A percentile compares a stretch with the other conserved stretches of the same genome.
phyloP scores from a whole-genome alignment of 2,888 invertebrate genomes.

The Pseudococcus viburni region DNA sequence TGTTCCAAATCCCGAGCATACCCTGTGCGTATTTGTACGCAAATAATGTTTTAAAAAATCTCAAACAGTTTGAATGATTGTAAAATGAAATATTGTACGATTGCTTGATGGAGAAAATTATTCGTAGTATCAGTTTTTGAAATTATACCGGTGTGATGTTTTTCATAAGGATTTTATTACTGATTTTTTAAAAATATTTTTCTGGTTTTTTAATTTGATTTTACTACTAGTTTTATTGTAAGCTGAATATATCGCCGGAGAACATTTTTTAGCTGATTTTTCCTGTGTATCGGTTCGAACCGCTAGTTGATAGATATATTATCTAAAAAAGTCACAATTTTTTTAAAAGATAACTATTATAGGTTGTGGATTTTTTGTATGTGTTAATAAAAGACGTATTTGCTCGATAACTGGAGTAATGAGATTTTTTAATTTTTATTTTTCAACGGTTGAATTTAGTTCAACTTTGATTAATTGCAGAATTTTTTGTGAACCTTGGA shows the following conservation, averaged over 20 bases:
- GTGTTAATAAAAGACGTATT: slow-evolving; percentile 22
- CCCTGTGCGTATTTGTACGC: neutral
- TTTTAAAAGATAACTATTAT: neutral
- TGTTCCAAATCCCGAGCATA: neutral
- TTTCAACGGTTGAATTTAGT: too few species aligned
- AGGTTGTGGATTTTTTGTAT: neutral
- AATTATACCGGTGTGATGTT: neutral
- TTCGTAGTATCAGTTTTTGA: neutral
- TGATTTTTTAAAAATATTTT: neutral
- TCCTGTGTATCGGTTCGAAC: neutral
- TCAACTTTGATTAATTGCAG: too few species aligned
- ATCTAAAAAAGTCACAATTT: too few species aligned
- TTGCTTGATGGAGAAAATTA: neutral
- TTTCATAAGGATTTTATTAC: neutral
- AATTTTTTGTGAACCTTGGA: too few species aligned
- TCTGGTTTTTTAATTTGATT: neutral
- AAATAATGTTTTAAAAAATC: neutral
- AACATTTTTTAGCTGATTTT: neutral
- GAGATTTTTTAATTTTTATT: too few species aligned
- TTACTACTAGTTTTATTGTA: neutral
- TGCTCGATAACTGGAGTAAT: neutral
- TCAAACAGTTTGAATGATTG: neutral
- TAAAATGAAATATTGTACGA: neutral
- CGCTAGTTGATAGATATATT: neutral
- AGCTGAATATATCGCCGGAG: neutral